Base-by-base conservation (phyloP, 2,888 invertebrate genomes). In the Choristoneura rosaceana region DNA sequence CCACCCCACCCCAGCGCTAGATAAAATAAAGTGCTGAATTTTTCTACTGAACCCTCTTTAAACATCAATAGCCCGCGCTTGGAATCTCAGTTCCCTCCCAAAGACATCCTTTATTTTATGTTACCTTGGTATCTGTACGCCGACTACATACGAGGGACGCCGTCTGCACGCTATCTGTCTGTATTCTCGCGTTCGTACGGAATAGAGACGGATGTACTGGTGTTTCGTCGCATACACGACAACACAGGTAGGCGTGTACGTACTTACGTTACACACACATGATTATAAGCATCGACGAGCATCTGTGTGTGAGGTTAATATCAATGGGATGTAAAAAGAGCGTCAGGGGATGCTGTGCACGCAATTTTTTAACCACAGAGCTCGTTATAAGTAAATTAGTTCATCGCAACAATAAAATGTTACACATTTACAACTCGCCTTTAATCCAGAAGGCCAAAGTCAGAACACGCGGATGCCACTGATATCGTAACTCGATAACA, bases 91-190 rank as follows among this genome's bases (percentile, higher is more conserved):
- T 34, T 15, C 25, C n/a, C 82, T 79, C 73, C 75, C 75, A 60
- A 55, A 68, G 66, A 74, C 65, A 79, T 79, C 77, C 79, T 75
- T 38, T 68, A 62, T 66, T 61, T 80, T 79, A 85, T 92, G 85
- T 45, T 78, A 66, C 71, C 91, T 90, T 90, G 78, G 91, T 92
- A 82, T 65, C 74, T 79, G 76, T 82, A 87, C 86, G 86, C 87
- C 82, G 83, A 77, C 81, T 78, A 83, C 90, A 89, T 89, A 88
- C 87, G 80, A 89, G 87, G 87, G 87, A 89, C 86, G 87, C 84
- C 81, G 84, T 86, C 85, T 59, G 65, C 47, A 59, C 60, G 60
- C 65, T 65, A 60, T 71, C 71, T 63, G 67, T 68, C 62, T 58
- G 71, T 47, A 67, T 67, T 47, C 67, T 61, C 61, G 15, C 62